Percentiles rank a stretch among this genome's conserved stretches.
Conservation (phyloP, 1,140 invertebrate genomes). For the Dryas iulia region DNA sequence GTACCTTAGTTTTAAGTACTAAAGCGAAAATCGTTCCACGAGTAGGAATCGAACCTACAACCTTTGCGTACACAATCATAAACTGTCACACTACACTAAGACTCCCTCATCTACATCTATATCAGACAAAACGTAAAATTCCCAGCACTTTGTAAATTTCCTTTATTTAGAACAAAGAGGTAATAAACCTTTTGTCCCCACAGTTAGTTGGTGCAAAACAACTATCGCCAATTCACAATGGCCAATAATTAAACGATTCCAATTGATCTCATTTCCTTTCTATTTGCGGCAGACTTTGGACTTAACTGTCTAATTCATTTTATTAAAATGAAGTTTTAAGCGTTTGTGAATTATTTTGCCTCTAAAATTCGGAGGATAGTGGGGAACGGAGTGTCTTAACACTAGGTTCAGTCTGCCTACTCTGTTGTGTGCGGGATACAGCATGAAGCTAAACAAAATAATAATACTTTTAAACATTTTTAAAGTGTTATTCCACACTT, state of each 20-base stretch:
- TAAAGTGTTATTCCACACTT: too few species aligned
- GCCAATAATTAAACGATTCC: neutral
- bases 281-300: neutral
- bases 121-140: too few species aligned
- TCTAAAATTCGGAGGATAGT: too few species aligned
- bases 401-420: neutral
- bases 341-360: neutral
- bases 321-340: neutral
- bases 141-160: neutral
- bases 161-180: neutral
- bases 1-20: too few species aligned
- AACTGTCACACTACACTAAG: too few species aligned
- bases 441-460: too few species aligned
- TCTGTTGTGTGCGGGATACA: neutral
- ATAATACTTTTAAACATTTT: too few species aligned
- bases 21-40: too few species aligned
- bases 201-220: neutral
- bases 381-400: too few species aligned
- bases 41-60: too few species aligned
- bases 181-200: neutral
- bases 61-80: too few species aligned
- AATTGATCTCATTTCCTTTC: constrained; percentile 3
- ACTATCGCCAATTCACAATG: neutral
- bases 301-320: constrained; percentile 12
- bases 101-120: too few species aligned